These are phyloP conservation scores for Petrosia ficiformis DNA, from an alignment of 37 sponge, comb jelly and placozoan genomes.

Conservation along the genomic window DNA sequence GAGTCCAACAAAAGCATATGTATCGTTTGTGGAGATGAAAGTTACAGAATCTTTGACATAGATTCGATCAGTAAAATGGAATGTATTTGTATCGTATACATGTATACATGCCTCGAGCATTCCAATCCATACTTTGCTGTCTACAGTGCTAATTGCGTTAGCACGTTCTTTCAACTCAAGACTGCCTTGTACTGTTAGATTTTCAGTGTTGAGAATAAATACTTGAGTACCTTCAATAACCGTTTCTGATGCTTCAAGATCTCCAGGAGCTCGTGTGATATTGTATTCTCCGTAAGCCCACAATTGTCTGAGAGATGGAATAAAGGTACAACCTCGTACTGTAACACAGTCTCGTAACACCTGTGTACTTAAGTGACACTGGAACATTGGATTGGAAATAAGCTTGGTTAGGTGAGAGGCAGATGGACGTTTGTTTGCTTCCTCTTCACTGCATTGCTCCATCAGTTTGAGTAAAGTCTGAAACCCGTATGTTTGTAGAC, in stretches of 20 bases:
- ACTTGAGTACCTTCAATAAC: slow-evolving; percentile 60
- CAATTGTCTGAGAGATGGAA: slow-evolving; percentile 59
- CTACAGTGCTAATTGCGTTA: slow-evolving; percentile 57
- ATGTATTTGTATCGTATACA: slow-evolving; percentile 71
- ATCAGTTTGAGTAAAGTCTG: slow-evolving; percentile 53
- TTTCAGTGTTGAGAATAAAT: slow-evolving; percentile 67
- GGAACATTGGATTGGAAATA: slow-evolving; percentile 39
- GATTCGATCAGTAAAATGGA: slow-evolving; percentile 65
- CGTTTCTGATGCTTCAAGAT: slow-evolving; percentile 13
- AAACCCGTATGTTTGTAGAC: slow-evolving; percentile 42
- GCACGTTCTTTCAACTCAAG: slow-evolving; percentile 63
- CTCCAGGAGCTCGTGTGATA: background rate
- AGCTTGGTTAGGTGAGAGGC: slow-evolving; percentile 25
- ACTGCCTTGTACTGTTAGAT: slow-evolving; percentile 63
- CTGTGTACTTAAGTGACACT: slow-evolving; percentile 57
- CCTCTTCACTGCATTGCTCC: slow-evolving; percentile 77
- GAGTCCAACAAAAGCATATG: slow-evolving; percentile 67
- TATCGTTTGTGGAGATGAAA: slow-evolving; percentile 65
- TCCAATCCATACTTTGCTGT: slow-evolving; percentile 74
- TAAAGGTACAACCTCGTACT: slow-evolving; percentile 69
- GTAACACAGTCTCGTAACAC: slow-evolving; percentile 52
- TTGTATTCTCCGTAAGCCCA: slow-evolving; percentile 76
- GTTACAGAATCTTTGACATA: slow-evolving; percentile 70
- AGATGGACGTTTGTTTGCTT: slow-evolving; percentile 26
- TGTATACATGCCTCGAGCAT: slow-evolving; percentile 73